Evolutionary conservation across 2,888 invertebrate genomes (phyloP), one percentile per base, ranked within the genome.

Genomic region (Cartodere bifasciata): DNA sequence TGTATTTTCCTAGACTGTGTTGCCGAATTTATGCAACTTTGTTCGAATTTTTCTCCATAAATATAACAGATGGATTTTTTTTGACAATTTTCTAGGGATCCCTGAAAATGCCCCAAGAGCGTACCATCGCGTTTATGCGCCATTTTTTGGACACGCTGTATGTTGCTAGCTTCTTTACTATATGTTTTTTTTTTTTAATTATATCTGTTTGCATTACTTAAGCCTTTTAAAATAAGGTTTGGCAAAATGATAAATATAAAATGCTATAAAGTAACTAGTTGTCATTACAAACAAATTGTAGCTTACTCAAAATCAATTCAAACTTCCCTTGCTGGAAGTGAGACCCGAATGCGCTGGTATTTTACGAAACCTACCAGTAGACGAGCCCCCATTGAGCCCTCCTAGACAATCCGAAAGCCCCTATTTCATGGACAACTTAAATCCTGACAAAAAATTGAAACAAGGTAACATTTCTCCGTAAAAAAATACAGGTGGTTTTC

Each of bases 281-380:
- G 9, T 24, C 6, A 6, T 10, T 24, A 24, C 20, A 17, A 17
- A 17, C 9, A 17, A 17, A 17, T 44, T 46, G 10, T 50, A 82
- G 81, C 64, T 79, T 28, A 69, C 75, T 6, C 67, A 70, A 45
- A 75, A 75, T 13, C 68, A 73, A 41, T 81, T 78, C 55, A 74
- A 74, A 47, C 54, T 81, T 4, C 83, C 83, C 0, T 50, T 83
- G 38, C 59, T 73, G 23, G 65, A 68, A 27, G 79, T 82, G 1
- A 62, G 75, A 29, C 75, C 77, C 10, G 76, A 79, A 60, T 73
- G 72, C 41, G 71, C 70, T 17, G 78, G 75, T 10, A 65, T 77
- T 36, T 59, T 70, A 43, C 61, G 72, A 38, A 70, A 70, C 48
- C 50, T 70, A 28, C 68, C 73, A 6, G 63, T 73, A 43, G 67